phyloP scores from a whole-genome alignment of 2,113 vertebrate species.

The Phalacrocorax brasilianus region DNA sequence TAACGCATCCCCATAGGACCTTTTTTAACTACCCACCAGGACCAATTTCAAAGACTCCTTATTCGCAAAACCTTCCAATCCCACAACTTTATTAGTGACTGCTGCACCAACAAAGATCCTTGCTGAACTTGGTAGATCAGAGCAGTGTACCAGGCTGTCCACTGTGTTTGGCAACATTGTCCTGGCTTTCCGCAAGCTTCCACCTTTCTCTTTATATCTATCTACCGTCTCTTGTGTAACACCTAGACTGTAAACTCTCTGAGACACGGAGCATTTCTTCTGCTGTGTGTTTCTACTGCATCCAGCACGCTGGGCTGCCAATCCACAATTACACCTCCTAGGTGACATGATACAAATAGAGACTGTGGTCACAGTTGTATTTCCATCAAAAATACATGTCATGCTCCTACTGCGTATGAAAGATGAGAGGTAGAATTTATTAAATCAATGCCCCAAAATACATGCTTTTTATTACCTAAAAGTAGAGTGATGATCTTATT shows the following conservation, averaged over 20 bases:
- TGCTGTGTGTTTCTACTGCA: background rate
- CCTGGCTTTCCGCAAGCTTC: background rate
- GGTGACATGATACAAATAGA: constrained; percentile 51
- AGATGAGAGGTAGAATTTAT: background rate
- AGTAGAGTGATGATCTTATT: background rate
- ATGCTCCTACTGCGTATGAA: background rate
- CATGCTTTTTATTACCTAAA: background rate
- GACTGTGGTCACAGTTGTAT: constrained; percentile 23
- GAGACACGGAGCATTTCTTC: background rate
- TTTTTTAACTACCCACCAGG: background rate
- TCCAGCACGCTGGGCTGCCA: background rate
- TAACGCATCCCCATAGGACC: background rate
- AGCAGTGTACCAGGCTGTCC: background rate
- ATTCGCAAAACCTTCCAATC: background rate
- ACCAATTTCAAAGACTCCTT: background rate
- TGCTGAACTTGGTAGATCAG: background rate
- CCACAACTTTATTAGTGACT: background rate
- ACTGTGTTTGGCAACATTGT: background rate
- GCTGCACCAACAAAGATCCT: background rate
- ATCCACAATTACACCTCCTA: constrained; percentile 38
- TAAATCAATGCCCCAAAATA: background rate
- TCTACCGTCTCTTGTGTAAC: background rate
- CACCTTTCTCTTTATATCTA: background rate
- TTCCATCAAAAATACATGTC: constrained; percentile 24
- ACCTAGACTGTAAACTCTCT: background rate